Conservation (phyloP, 2,888 invertebrate genomes). For the Netelia inedita region DNA sequence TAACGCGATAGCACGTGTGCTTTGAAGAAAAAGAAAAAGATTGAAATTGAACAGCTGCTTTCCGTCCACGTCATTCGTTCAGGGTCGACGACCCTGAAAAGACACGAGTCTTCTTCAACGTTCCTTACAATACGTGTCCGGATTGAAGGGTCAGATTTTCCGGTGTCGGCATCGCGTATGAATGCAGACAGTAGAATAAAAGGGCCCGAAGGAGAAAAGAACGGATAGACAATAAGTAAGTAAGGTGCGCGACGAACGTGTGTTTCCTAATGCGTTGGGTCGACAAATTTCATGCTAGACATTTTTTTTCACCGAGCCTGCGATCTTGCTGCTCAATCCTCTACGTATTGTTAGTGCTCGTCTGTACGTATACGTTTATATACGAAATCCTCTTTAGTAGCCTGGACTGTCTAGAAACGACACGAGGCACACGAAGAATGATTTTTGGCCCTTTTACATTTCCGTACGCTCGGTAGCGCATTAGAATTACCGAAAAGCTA, state of each 20-base stretch:
- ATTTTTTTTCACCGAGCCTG: conserved; percentile 51
- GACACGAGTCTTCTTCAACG: conserved; percentile 16
- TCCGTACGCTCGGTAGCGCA: conserved; percentile 24
- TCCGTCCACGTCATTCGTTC: background rate
- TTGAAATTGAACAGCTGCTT: background rate
- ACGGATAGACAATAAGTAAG: conserved; percentile 64
- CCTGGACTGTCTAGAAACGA: conserved; percentile 50
- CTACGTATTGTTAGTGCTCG: background rate
- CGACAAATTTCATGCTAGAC: conserved; percentile 54
- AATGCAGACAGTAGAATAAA: conserved; percentile 20
- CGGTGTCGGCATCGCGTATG: conserved; percentile 35
- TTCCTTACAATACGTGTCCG: conserved; percentile 4
- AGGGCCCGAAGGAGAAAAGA: conserved; percentile 21
- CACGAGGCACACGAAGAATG: conserved; percentile 31
- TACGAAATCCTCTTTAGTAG: conserved; percentile 57
- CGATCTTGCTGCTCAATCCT: conserved; percentile 13
- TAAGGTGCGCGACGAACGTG: conserved; percentile 69
- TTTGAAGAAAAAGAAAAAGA: background rate
- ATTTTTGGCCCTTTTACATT: conserved; percentile 30
- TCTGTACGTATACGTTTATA: conserved; percentile 17
- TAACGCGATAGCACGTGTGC: background rate
- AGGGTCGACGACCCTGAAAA: conserved; percentile 56
- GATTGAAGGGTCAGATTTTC: conserved; percentile 54
- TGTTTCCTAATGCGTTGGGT: conserved; percentile 43
- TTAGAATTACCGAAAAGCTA: conserved; percentile 39